Base-by-base conservation (phyloP, 2,797 vertebrate species). In the Petrocephalus sullivani region DNA sequence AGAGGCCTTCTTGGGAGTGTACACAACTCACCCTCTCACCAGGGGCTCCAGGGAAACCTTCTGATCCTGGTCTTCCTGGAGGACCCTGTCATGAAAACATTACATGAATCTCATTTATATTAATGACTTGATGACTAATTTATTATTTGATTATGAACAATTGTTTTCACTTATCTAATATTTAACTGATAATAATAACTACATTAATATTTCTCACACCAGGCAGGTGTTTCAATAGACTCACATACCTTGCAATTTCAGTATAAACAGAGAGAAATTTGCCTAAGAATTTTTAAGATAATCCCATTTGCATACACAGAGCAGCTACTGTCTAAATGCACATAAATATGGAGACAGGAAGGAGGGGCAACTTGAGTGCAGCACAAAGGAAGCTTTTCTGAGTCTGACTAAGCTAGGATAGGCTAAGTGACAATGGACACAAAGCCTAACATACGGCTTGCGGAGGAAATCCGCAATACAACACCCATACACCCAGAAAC, bases 1-100 rank as follows among this genome's bases (percentile, higher is more conserved):
- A 78, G 14, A 78, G 71, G 19, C 6, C 56, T 84, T 21, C 83
- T 28, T n/a, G 21, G 46, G 9, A 54, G 4, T 0, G 0, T 1
- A 51, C 2, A n/a, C 2, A 49, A 89, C 95, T 95, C 91, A 97
- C 97, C 93, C 90, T 96, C 21, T 95, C 94, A 88, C 97, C 97
- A 19, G 84, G 56, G n/a, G 91, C 88, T 41, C 97, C 97, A 0
- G 85, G 92, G 46, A 90, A 91, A 49, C 96, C 96, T 0, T 91
- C 92, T 21, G 89, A 87, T 85, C 96, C 96, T 14, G 92, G 87
- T 88, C 90, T 95, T 58, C 97, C 97, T 0, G 88, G 89, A 86
- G 92, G 91, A 0, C 97, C 97, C 97, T 98, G 91, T 88, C 28
- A 92, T 7, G 89, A 85, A 89, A 56, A 78, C 16, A 46, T 78